Evolutionary conservation across 2,113 vertebrate genomes (phyloP), one percentile per base, ranked within the genome.

Genomic region (Malurus melanocephalus): DNA sequence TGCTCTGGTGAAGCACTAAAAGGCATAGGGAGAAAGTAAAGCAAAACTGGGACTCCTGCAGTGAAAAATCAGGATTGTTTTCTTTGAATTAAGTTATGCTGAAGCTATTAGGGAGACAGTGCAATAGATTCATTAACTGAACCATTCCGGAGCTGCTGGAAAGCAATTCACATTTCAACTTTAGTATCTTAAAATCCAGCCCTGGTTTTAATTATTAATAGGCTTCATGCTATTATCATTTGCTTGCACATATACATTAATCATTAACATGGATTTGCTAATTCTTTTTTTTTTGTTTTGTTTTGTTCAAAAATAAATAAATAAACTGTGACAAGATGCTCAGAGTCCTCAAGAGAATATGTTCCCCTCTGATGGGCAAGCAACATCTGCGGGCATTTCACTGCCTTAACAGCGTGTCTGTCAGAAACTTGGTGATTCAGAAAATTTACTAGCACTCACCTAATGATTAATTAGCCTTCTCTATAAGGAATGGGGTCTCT

Each of bases 381-480:
- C 45, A 94, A 91, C 91, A 93, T 95, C 90, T 95, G 93, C 15
- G 75, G 92, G 76, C 92, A 89, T 93, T 94, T 92, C 19, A 28
- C 87, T 85, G 80, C n/a, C 75, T 96, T 94, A 93, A 93, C 95
- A 89, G 86, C n/a, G 0, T 87, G 92, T 93, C 93, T 93, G 82
- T 96, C 96, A 96, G 73, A 93, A 96, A 92, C 88, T 77, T 95
- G 91, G 95, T 95, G 95, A 94, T 95, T 96, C 95, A 94, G 95
- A 96, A 96, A 96, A 96, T 95, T 91, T 95, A 93, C 94, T 94
- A 91, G 90, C 93, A 89, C 90, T 96, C 87, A 87, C 89, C 95
- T 96, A 96, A 96, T 96, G 94, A 96, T 96, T 96, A 96, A 96
- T 96, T 96, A 96, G 95, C 94, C 93, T 95, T 76, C 80, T 94